These are phyloP conservation scores for Stratiomys singularior DNA, from an alignment of 2,888 invertebrate genomes.

Conservation along the genomic window DNA sequence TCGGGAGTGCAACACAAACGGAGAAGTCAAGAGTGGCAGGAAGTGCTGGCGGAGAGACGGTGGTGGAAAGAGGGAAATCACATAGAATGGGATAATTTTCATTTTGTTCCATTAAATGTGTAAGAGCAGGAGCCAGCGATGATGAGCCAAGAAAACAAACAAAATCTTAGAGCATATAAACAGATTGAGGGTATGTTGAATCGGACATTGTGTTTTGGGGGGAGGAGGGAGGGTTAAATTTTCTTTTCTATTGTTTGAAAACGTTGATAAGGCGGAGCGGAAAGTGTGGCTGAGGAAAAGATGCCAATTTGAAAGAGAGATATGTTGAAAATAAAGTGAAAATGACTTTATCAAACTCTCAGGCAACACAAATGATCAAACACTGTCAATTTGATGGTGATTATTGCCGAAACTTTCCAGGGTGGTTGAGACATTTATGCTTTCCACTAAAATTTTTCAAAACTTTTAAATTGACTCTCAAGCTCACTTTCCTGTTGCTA, in stretches of 20 bases:
- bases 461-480: too few species aligned
- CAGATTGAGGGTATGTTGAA: not conserved
- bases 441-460: too few species aligned
- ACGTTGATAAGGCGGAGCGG: not conserved
- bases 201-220: not conserved
- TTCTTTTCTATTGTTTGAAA: not conserved
- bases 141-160: constrained; percentile 21
- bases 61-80: too few species aligned
- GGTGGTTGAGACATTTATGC: too few species aligned
- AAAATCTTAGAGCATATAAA: not conserved
- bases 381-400: too few species aligned
- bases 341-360: not conserved
- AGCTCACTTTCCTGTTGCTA: too few species aligned
- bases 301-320: not conserved
- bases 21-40: not conserved
- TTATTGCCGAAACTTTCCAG: too few species aligned
- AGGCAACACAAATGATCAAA: not conserved
- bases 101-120: not conserved
- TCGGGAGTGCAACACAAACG: not conserved
- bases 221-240: not conserved
- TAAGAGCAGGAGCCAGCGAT: not conserved
- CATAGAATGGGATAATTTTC: too few species aligned
- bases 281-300: not conserved
- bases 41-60: too few species aligned
- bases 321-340: constrained; percentile 7